A percentile compares a stretch with the other conserved stretches of the same genome.
phyloP scores from a whole-genome alignment of 2,888 invertebrate species.

The Griposia aprilina region DNA sequence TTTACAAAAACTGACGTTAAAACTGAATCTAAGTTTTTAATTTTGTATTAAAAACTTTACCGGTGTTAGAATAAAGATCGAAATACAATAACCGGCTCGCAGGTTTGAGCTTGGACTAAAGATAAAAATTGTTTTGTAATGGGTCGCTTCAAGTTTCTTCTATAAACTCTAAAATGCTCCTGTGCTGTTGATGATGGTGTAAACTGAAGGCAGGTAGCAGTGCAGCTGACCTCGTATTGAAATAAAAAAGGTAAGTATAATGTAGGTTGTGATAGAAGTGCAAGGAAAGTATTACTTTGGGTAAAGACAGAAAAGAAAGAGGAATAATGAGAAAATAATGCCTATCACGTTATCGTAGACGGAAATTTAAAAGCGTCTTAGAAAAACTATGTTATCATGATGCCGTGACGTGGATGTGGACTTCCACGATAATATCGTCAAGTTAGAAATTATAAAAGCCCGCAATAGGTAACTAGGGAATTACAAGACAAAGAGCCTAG shows the following conservation, averaged over 20 bases:
- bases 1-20: background rate
- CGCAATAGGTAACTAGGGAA: background rate
- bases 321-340: background rate
- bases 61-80: background rate
- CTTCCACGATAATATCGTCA: too few species aligned
- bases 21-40: background rate
- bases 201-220: background rate
- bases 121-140: background rate
- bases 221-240: background rate
- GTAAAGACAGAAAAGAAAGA: background rate
- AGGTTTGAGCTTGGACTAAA: background rate
- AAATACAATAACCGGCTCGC: background rate
- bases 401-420: too few species aligned
- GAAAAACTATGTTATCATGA: too few species aligned
- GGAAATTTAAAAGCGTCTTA: too few species aligned
- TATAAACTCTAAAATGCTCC: too few species aligned
- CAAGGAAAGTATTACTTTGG: background rate
- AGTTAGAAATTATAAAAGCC: too few species aligned
- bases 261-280: background rate
- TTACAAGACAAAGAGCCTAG: background rate
- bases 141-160: background rate
- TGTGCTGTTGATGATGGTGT: background rate
- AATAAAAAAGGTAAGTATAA: background rate
- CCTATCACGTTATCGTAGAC: too few species aligned
- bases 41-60: background rate